These are phyloP conservation scores for Urocolius indicus DNA, from an alignment of 2,113 vertebrate species.

Conservation along the genomic window DNA sequence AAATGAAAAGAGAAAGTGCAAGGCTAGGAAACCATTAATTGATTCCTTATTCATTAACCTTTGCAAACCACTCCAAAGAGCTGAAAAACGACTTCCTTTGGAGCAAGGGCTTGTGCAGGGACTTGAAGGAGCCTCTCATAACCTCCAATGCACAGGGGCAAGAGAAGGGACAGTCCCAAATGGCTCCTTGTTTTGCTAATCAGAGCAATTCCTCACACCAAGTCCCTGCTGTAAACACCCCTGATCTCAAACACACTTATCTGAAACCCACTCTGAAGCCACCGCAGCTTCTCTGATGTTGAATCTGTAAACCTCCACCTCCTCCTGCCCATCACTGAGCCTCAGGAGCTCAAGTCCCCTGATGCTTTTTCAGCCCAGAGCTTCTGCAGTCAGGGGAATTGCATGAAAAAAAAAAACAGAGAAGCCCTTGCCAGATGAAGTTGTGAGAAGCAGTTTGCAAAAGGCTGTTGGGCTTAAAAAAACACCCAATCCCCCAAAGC, in stretches of 20 bases:
- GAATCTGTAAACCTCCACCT: neutral
- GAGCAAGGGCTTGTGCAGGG: neutral
- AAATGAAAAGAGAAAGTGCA: slow-evolving; percentile 56
- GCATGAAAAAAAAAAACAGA: neutral
- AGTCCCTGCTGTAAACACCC: neutral
- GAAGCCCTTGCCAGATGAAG: neutral
- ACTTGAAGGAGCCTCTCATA: neutral
- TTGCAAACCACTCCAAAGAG: slow-evolving; percentile 50
- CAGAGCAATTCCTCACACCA: neutral
- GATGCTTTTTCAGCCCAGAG: neutral
- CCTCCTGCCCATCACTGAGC: neutral
- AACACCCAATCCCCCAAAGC: neutral
- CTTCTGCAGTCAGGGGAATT: neutral
- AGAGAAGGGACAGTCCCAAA: neutral
- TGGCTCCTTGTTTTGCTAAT: neutral
- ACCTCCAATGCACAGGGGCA: neutral
- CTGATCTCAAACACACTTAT: neutral
- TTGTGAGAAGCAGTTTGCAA: neutral
- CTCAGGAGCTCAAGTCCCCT: neutral
- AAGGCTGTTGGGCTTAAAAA: neutral
- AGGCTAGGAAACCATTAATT: slow-evolving; percentile 68
- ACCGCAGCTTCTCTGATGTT: neutral
- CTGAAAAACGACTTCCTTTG: slow-evolving; percentile 40
- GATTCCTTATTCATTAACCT: slow-evolving; percentile 76
- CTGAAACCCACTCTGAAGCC: neutral